Evolutionary conservation across 2,797 vertebrate genomes (phyloP).

Genomic region (Molossus alvarezi): DNA sequence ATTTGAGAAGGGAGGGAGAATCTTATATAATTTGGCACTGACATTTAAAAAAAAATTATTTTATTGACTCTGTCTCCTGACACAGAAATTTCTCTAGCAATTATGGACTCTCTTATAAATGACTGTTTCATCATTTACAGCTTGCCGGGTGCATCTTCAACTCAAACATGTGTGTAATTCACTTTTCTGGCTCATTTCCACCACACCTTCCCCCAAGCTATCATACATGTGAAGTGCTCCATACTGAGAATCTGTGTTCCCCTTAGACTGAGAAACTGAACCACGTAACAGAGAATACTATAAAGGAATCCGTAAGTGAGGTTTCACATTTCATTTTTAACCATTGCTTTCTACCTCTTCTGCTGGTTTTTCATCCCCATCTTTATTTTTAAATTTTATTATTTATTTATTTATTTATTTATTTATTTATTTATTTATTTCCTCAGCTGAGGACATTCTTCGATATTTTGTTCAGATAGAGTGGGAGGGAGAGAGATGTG

Average conservation of each 20-base stretch:
- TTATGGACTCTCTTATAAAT: constrained; percentile 81
- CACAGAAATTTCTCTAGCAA: constrained; percentile 85
- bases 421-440: too few relatives aligned
- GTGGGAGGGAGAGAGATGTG: too few relatives aligned
- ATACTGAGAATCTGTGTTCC: neutral
- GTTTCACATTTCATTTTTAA: neutral
- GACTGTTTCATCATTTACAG: constrained; percentile 80
- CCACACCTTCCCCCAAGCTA: neutral
- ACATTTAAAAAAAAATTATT: constrained; percentile 36
- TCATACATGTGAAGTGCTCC: neutral
- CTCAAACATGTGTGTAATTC: constrained; percentile 46
- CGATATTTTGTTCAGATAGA: too few relatives aligned
- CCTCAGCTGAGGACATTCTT: too few relatives aligned
- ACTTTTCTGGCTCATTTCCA: constrained; percentile 21
- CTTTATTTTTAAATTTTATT: neutral
- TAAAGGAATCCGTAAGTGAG: neutral
- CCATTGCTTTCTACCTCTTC: neutral
- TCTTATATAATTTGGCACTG: neutral
- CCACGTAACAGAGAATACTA: neutral
- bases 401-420: too few relatives aligned
- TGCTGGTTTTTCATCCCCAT: neutral
- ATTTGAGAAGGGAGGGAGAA: constrained; percentile 78
- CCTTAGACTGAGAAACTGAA: neutral
- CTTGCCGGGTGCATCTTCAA: constrained; percentile 75
- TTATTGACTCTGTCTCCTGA: constrained; percentile 82